Conservation (phyloP, 2,797 vertebrate genomes). For the Numenius phaeopus region DNA sequence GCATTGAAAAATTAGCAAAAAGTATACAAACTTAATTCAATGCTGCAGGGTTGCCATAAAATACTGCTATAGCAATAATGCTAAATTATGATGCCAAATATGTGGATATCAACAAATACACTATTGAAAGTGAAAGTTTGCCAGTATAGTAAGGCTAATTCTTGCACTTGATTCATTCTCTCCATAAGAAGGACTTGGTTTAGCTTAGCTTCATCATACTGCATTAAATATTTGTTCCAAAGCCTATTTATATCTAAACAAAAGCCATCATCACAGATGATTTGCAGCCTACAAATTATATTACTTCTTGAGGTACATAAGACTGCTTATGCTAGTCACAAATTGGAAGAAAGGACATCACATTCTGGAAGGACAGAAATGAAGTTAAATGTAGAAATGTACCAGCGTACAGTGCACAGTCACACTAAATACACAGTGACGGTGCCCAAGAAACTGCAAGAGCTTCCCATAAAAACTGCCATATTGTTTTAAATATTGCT, state of each 20-base stretch:
- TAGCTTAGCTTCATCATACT: not conserved
- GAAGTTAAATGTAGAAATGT: not conserved
- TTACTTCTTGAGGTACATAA: not conserved
- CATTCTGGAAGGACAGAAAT: not conserved
- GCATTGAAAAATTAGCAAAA: not conserved
- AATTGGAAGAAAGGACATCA: not conserved
- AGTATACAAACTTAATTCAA: not conserved
- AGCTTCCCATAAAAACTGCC: not conserved
- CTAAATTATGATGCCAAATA: not conserved
- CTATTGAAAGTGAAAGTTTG: not conserved
- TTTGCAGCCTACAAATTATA: not conserved
- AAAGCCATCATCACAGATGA: not conserved
- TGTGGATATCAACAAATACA: not conserved
- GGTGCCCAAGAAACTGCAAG: not conserved
- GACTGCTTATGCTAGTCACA: not conserved
- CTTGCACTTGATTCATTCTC: not conserved
- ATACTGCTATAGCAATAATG: not conserved
- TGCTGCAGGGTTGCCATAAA: not conserved
- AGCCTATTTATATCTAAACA: not conserved
- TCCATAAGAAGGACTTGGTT: not conserved
- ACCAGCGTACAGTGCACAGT: not conserved
- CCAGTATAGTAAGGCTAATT: not conserved
- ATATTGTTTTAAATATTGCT: not conserved
- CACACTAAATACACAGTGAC: not conserved
- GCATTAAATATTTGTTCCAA: not conserved